These are phyloP conservation scores for Drosophila lacteicornis DNA, from an alignment of 1,140 invertebrate genomes.

Conservation along the genomic window DNA sequence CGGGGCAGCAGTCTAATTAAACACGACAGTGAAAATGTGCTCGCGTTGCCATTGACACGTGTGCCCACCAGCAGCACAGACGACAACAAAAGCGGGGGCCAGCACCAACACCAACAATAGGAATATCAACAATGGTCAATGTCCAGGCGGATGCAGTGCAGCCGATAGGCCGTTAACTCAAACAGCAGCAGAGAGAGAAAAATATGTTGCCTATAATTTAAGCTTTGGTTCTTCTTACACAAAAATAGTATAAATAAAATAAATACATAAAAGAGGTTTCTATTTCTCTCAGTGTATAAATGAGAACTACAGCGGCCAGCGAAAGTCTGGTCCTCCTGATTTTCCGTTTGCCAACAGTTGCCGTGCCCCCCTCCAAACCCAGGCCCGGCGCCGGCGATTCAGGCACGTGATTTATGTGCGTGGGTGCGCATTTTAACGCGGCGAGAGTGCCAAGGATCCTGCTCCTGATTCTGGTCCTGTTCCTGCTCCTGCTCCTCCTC, in stretches of 20 bases:
- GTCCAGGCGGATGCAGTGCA: conserved; percentile 73
- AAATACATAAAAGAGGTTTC: neutral
- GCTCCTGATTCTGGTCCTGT: neutral
- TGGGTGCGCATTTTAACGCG: conserved; percentile 79
- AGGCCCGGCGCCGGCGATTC: conserved; percentile 63
- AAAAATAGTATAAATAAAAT: neutral
- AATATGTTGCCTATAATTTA: neutral
- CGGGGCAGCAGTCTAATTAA: conserved; percentile 75
- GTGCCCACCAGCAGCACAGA: conserved; percentile 46
- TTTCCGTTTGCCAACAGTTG: conserved; percentile 70
- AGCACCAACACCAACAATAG: conserved; percentile 35
- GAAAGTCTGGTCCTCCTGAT: conserved; percentile 59
- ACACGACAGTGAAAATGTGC: conserved; percentile 79
- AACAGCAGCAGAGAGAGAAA: conserved; percentile 16
- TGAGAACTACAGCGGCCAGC: neutral
- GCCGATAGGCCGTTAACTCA: conserved; percentile 76
- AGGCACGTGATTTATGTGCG: conserved; percentile 80
- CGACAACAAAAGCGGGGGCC: conserved; percentile 3
- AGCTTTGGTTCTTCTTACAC: too few relatives aligned
- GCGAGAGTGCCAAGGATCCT: conserved; percentile 40
- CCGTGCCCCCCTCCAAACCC: conserved; percentile 17
- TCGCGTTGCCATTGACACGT: conserved; percentile 76
- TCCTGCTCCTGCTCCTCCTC: conserved; percentile 2
- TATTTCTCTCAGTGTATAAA: neutral
- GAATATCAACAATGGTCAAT: conserved; percentile 65